Evolutionary conservation across 2,113 vertebrate species (phyloP), one percentile per base, ranked within the genome.

Genomic region (Nibea coibor): DNA sequence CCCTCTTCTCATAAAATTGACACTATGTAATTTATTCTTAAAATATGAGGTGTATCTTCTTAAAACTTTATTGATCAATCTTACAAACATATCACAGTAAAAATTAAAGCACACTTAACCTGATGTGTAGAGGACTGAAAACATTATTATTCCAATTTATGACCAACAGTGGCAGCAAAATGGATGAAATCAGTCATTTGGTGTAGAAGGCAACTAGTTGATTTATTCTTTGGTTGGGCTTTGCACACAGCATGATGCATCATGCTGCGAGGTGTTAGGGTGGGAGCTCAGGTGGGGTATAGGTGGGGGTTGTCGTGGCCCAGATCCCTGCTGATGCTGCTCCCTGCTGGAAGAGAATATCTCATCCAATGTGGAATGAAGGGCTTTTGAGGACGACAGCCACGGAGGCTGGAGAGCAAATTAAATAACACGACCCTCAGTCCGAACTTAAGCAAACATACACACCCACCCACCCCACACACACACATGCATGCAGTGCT

Each of bases 291-390:
- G 83, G 64, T 31, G 43, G 72, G 43, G 69, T 67, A 39, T 74
- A 3, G 61, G 20, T n/a, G 51, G 51, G 5, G 84, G 51, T 35
- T 19, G 63, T 61, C 26, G 51, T 75, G 78, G 47, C 70, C 43
- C 58, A 73, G 82, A 81, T 89, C 79, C 76, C 70, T 75, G 90
- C 39, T 83, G 87, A 89, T 64, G 76, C 83, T 75, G 84, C 78
- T 87, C 81, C 86, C 89, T 89, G 90, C 84, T 76, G 87, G 84
- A 84, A 88, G 86, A 91, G 82, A 90, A 72, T 81, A 69, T 91
- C 84, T 92, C 88, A 91, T 92, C 92, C 90, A 76, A 69, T 87
- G 88, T 90, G 84, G 82, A 93, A 94, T 93, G 92, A 94, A 94
- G 93, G 92, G 92, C 93, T 91, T 88, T 74, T 80, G 72, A 78